Conservation (phyloP, 2,113 vertebrate genomes). For the Acinonyx jubatus region DNA sequence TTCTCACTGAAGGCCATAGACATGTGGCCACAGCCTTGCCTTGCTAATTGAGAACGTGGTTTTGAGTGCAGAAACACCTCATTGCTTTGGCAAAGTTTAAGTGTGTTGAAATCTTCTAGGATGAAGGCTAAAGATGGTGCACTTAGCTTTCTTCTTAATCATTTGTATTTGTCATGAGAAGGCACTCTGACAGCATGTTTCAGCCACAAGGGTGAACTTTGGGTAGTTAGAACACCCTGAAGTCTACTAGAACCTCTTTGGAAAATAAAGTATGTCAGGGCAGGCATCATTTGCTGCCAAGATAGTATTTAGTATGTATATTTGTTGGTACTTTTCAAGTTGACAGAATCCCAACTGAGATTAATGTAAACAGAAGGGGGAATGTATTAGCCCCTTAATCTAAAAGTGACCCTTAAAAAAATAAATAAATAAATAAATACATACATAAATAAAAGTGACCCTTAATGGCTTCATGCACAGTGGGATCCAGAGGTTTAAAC, state of each 20-base stretch:
- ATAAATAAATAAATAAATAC: too few relatives aligned
- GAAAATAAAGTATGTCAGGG: background rate
- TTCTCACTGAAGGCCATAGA: background rate
- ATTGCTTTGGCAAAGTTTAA: conserved; percentile 25
- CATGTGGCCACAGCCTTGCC: background rate
- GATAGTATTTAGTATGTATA: background rate
- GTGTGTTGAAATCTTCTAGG: conserved; percentile 5
- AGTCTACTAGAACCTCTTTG: background rate
- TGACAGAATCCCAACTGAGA: background rate
- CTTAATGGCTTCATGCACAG: background rate
- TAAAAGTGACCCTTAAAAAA: background rate
- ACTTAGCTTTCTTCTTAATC: background rate
- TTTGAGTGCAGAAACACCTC: background rate
- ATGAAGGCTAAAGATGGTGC: background rate
- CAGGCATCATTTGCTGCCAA: background rate
- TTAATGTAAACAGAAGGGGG: background rate
- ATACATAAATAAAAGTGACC: background rate
- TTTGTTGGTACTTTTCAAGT: background rate
- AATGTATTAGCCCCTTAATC: background rate
- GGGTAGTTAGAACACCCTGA: background rate
- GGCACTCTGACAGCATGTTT: background rate
- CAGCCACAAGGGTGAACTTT: background rate
- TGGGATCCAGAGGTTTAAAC: background rate
- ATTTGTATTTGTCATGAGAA: background rate
- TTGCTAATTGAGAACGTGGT: conserved; percentile 15